Base-by-base conservation (phyloP, 2,113 vertebrate genomes). In the Chaetops frenatus region DNA sequence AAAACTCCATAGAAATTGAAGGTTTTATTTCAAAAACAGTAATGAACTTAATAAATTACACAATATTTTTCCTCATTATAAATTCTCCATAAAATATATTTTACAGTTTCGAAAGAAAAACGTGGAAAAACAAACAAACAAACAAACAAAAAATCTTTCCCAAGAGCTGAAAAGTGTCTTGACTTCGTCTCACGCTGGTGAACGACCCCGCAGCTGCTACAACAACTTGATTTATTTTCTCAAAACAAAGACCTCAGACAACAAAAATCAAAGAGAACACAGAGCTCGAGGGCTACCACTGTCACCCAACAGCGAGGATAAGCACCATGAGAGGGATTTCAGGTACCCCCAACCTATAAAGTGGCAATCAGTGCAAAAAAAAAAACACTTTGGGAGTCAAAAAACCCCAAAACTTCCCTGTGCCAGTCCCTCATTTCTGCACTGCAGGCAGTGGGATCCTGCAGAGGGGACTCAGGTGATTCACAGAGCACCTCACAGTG, bases 11-110 rank as follows among this genome's bases (percentile, higher is more conserved):
- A 3, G 38, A 97, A 98, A 98, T 96, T 96, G 96, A 81, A 85
- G 81, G 64, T 96, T 98, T 98, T 98, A 98, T 98, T 98, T 82
- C 35, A 85, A 97, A 98, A 96, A 77, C 91, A 94, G 94, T 95
- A 96, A 97, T 94, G 91, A 98, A 98, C 97, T 94, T 86, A 98
- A 98, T 98, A 98, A 98, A 98, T 98, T 98, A 98, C 96, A 97
- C 97, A 96, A 97, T 97, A 96, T 97, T 96, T 96, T 96, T 91
- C 95, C 95, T 95, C 94, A 94, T 97, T 97, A 98, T 97, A 98
- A 98, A 98, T 97, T 97, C 97, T 98, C 96, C 96, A 97, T 97
- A 98, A 98, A 98, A 98, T 98, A 98, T 97, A 98, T 97, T 96
- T 97, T 96, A 98, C 97, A 98, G 96, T 94, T 97, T 97, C 82